Conservation (phyloP, 2,797 vertebrate species). For the Lagodon rhomboides region DNA sequence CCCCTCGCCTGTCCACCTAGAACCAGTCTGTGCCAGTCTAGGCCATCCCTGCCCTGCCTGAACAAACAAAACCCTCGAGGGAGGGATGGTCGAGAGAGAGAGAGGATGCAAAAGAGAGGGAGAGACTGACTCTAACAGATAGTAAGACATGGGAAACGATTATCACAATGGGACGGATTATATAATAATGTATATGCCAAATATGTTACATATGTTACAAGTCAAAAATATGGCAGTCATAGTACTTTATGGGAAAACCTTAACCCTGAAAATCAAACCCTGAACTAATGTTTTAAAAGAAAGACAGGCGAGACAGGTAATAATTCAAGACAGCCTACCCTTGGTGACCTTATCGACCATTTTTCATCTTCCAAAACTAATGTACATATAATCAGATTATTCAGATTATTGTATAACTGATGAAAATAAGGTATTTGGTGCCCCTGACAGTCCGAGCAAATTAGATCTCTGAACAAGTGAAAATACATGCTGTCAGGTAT, state of each 20-base stretch:
- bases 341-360: neutral
- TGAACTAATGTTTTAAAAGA: neutral
- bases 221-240: too few relatives aligned
- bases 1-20: constrained; percentile 67
- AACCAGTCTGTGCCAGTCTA: constrained; percentile 88
- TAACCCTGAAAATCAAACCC: too few relatives aligned
- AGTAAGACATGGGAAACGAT: constrained; percentile 39
- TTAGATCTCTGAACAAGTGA: neutral
- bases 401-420: neutral
- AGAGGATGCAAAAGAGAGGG: constrained; percentile 16
- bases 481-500: neutral
- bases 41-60: constrained; percentile 78
- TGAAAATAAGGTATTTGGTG: neutral
- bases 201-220: too few relatives aligned
- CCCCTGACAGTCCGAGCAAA: neutral
- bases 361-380: neutral
- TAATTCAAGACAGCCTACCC: neutral
- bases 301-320: neutral
- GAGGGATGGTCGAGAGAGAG: constrained; percentile 40
- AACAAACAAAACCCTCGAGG: constrained; percentile 74
- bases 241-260: too few relatives aligned
- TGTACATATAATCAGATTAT: neutral
- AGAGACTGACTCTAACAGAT: constrained; percentile 20
- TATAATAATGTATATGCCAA: neutral
- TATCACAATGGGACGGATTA: constrained; percentile 17